phyloP scores from a whole-genome alignment of 2,797 vertebrate genomes.

The Lerista edwardsae region DNA sequence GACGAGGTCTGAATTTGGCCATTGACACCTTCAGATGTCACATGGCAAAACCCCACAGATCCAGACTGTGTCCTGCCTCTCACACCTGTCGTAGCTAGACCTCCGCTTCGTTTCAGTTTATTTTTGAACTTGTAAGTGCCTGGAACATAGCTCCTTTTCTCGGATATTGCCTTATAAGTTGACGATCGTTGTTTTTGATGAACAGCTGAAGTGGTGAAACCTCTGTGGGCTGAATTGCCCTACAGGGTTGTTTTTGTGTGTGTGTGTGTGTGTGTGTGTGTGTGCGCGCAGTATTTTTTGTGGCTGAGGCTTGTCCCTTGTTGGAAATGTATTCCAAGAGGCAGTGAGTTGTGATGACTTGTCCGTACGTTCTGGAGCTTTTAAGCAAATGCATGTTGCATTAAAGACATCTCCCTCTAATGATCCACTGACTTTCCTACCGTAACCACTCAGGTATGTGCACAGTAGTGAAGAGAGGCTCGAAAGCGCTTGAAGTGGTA shows the following conservation, averaged over 20 bases:
- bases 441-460: background rate
- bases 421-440: background rate
- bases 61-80: background rate
- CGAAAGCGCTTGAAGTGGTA: background rate
- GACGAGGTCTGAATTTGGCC: background rate
- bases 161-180: background rate
- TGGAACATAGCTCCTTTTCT: background rate
- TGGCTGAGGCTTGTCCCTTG: too few relatives aligned
- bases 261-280: background rate
- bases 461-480: too few relatives aligned
- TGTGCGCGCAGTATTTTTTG: background rate
- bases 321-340: background rate
- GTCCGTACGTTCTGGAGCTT: background rate
- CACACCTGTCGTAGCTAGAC: background rate
- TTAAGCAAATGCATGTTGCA: background rate
- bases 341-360: background rate
- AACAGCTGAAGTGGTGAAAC: too few relatives aligned
- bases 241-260: background rate
- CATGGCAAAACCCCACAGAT: slow-evolving; percentile 7
- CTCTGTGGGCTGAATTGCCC: too few relatives aligned
- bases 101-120: background rate
- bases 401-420: background rate
- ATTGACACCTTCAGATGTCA: background rate
- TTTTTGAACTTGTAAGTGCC: too few relatives aligned
- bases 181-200: too few relatives aligned